Base-by-base conservation (phyloP, 2,888 invertebrate genomes). In the Archaeoteleia sp. region DNA sequence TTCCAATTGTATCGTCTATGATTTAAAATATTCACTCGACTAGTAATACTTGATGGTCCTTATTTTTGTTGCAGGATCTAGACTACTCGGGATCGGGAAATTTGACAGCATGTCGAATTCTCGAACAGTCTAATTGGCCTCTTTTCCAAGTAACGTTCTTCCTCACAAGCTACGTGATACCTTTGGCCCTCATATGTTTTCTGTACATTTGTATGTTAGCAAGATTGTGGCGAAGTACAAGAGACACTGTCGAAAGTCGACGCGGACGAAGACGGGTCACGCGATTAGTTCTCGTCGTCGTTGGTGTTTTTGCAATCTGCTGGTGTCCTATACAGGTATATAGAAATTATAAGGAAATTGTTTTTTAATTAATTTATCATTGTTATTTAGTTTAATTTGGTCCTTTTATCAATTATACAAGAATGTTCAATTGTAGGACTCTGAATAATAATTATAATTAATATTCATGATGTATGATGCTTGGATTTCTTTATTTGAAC, bases 301-400 rank as follows among this genome's bases (percentile, higher is more conserved):
- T 96, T 1, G 91, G 95, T 46, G 95, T 95, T 40, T 97, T 97
- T 85, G 96, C 96, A 12, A 89, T 95, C 32, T 96, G 96, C 87
- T 97, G 97, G 97, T 91, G 94, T 78, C 97, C 97, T 15, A 94
- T 97, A 81, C 96, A 96, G 88, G 92, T 96, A 77, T 88, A 85
- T 43, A 55, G 45, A 7, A 30, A 14, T 35, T n/a, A n/a, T n/a
- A n/a, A n/a, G n/a, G n/a, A n/a, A n/a, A n/a, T n/a, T n/a, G n/a
- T n/a, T n/a, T n/a, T n/a, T n/a, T n/a, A n/a, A n/a, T n/a, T n/a
- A n/a, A 7, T 7, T 35, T 10, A 6, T 35, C 10, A 37, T 17
- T 6, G 9, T 23, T 25, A n/a, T 23, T 12, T n/a, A n/a, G n/a
- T n/a, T n/a, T n/a, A n/a, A n/a, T n/a, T n/a, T n/a, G n/a, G n/a